Percentiles rank a stretch among this genome's conserved stretches.
phyloP scores from a whole-genome alignment of 2,797 vertebrate genomes.

The Cichlasoma orientale region DNA sequence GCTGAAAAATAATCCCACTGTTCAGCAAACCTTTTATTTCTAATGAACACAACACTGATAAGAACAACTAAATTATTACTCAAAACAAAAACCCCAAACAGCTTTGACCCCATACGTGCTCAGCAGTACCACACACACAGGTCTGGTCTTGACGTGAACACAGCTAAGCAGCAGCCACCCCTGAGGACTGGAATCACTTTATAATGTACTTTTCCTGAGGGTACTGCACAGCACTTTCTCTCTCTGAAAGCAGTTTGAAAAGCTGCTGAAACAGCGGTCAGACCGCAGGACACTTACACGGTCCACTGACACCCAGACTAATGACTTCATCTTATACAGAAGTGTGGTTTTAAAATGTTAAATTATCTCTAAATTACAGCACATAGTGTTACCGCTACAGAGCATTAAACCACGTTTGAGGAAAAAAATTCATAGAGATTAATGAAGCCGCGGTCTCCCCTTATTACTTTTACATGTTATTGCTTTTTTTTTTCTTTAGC shows the following conservation, averaged over 20 bases:
- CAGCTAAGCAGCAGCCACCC: background rate
- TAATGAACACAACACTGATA: background rate
- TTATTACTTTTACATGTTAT: background rate
- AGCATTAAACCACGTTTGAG: background rate
- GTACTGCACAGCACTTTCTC: background rate
- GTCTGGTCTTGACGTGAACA: background rate
- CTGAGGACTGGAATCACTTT: background rate
- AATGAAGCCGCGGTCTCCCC: background rate
- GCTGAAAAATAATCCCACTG: background rate
- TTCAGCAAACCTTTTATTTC: conserved; percentile 5
- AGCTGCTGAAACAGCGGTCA: conserved; percentile 27
- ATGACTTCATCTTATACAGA: conserved; percentile 27
- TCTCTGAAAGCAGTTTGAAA: conserved; percentile 8
- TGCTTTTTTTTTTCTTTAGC: no score
- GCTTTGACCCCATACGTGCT: background rate
- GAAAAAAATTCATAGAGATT: background rate
- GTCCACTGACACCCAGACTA: conserved; percentile 28
- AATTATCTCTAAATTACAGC: conserved; percentile 4
- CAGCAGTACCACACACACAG: background rate
- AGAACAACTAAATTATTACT: background rate
- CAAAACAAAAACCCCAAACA: conserved; percentile 5
- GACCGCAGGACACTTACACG: conserved; percentile 17
- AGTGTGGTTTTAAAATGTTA: background rate
- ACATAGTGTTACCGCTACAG: background rate
- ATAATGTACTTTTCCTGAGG: background rate